Evolutionary conservation across 2,113 vertebrate genomes (phyloP).

Genomic region (Triplophysa rosa): DNA sequence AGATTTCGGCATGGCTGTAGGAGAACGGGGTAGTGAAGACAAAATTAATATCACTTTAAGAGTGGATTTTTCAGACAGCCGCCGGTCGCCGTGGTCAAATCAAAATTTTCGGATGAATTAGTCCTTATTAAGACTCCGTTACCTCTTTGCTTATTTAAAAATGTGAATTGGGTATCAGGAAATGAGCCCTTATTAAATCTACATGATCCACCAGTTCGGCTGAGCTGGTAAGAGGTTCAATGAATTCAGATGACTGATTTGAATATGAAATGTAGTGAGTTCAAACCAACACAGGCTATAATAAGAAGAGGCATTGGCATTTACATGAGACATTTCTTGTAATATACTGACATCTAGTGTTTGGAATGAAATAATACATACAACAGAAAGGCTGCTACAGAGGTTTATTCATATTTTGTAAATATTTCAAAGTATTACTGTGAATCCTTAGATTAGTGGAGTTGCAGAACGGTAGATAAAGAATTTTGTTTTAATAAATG

Average conservation of each 20-base stretch:
- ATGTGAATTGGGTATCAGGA: constrained; percentile 40
- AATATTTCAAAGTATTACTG: no score
- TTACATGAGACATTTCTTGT: neutral
- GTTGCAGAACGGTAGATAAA: no score
- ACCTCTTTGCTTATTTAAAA: constrained; percentile 51
- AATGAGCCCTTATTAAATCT: constrained; percentile 52
- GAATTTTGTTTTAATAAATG: no score
- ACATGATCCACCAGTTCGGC: constrained; percentile 50
- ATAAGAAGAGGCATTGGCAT: constrained; percentile 30
- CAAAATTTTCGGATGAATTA: constrained; percentile 18
- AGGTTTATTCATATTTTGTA: no score
- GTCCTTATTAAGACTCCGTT: constrained; percentile 45
- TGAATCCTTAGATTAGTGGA: no score
- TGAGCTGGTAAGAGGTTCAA: constrained; percentile 43
- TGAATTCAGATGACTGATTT: constrained; percentile 51
- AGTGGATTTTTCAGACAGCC: constrained; percentile 44
- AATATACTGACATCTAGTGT: constrained; percentile 53
- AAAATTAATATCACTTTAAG: constrained; percentile 50
- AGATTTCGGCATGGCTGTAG: constrained; percentile 36
- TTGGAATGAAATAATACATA: neutral
- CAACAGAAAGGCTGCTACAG: neutral
- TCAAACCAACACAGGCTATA: constrained; percentile 46
- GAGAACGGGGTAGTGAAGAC: constrained; percentile 26
- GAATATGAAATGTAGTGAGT: constrained; percentile 49
- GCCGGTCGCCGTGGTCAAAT: constrained; percentile 32